Base-by-base conservation (phyloP, 1,140 invertebrate species). In the Drosophila miranda region DNA sequence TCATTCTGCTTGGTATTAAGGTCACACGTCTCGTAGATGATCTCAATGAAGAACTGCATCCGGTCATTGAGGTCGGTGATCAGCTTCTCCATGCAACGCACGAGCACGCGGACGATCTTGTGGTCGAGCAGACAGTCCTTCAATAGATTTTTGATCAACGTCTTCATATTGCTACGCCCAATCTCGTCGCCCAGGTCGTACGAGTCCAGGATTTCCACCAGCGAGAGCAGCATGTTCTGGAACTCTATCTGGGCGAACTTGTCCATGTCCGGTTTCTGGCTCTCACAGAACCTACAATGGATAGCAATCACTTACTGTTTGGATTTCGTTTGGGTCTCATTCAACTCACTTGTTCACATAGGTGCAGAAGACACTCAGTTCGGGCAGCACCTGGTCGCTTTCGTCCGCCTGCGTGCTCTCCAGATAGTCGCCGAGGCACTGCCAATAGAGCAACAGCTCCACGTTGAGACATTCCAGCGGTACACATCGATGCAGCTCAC, bases 111-210 rank as follows among this genome's bases (percentile, higher is more conserved):
- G 2, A 91, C 66, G 3, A 80, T 75, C 26, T 91, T 84, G 51
- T 87, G 89, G 43, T 90, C 84, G 9, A 91, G 49, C 8, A 60
- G 53, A 19, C 59, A 83, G 26, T 86, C 86, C 19, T 77, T 89
- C 0, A 91, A 46, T 21, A 91, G 28, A 30, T 62, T 56, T 0
- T 54, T 42, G 28, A 93, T 91, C 19, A 93, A 64, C 42, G 91
- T 66, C 2, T 90, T 86, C 13, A 93, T 71, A 58, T 91, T 91
- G 34, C 80, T 92, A 74, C 93, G 93, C 9, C 94, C 94, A 50
- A 93, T 93, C 89, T 94, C 93, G 89, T 95, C 95, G 5, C 93
- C 92, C 2, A 95, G 88, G 88, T 95, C 95, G 87, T 94, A 94
- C 0, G 91, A 78, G 51, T 91, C 90, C 6, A 92, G 89, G 34